A percentile compares a stretch with the other conserved stretches of the same genome.
Evolutionary conservation across 1,140 invertebrate species (phyloP).

Genomic region (Drosophila bipectinata): DNA sequence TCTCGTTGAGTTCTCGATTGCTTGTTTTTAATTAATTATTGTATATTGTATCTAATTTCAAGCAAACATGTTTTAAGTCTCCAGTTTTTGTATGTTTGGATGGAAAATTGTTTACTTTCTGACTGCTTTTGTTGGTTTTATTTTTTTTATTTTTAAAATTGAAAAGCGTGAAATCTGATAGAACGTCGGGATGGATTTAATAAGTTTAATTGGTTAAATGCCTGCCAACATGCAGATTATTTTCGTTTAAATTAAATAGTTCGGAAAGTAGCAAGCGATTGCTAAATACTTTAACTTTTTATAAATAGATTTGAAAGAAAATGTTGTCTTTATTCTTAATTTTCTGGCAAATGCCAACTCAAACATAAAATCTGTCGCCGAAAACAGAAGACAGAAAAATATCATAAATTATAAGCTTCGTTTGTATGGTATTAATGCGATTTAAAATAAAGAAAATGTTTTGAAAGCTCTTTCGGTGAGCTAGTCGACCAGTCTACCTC

Average conservation of each 20-base stretch:
- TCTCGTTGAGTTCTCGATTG: neutral
- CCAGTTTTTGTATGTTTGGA: neutral
- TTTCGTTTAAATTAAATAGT: neutral
- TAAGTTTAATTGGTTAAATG: neutral
- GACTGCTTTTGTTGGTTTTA: conserved; percentile 7
- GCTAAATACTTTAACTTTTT: neutral
- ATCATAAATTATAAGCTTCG: conserved; percentile 6
- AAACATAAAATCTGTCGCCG: neutral
- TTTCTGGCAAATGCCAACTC: conserved; percentile 15
- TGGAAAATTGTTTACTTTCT: conserved; percentile 36
- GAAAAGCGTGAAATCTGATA: conserved; percentile 23
- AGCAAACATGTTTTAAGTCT: conserved; percentile 17
- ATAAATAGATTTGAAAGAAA: conserved; percentile 5
- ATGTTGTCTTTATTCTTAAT: conserved; percentile 3
- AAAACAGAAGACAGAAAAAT: conserved; percentile 8
- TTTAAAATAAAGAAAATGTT: conserved; percentile 14
- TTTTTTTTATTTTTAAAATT: conserved; percentile 38
- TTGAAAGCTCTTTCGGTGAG: conserved; percentile 6
- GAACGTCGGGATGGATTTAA: conserved; percentile 33
- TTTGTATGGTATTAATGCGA: conserved; percentile 24
- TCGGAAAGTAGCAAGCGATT: too few species aligned
- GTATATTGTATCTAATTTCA: conserved; percentile 16
- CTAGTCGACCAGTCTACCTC: conserved; percentile 3
- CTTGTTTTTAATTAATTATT: conserved; percentile 52
- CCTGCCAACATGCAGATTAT: too few species aligned